phyloP scores from a whole-genome alignment of 2,888 invertebrate genomes.

The Heliconius ethilla region DNA sequence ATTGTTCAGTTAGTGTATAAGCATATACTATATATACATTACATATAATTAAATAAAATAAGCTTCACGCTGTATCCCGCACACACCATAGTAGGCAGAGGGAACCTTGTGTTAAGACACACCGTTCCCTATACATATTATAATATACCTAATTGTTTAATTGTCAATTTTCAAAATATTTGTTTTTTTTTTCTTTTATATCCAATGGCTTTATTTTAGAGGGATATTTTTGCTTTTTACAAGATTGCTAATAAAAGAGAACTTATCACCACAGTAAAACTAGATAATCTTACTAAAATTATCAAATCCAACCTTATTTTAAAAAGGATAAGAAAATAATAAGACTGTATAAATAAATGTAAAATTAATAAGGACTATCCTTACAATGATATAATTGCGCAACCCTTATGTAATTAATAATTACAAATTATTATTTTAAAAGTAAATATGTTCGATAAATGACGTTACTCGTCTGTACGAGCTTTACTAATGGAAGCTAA shows the following conservation, averaged over 20 bases:
- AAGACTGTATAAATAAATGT: not conserved
- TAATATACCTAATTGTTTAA: too few species aligned
- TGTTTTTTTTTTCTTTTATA: too few species aligned
- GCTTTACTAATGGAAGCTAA: constrained; percentile 39
- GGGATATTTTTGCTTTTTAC: not conserved
- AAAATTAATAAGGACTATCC: not conserved
- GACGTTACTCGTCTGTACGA: constrained; percentile 34
- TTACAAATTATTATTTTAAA: constrained; percentile 9
- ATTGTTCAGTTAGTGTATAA: too few species aligned
- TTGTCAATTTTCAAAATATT: too few species aligned
- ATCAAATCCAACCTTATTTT: not conserved
- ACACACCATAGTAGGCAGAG: too few species aligned
- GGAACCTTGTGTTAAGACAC: too few species aligned
- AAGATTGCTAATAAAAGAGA: not conserved
- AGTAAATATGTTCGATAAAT: constrained; percentile 36
- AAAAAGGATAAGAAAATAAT: too few species aligned
- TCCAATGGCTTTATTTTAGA: too few species aligned
- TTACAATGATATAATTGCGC: not conserved
- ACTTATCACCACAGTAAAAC: not conserved
- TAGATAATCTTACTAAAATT: not conserved
- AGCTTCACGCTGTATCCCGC: too few species aligned
- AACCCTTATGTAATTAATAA: not conserved
- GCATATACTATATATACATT: too few species aligned
- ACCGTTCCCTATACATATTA: too few species aligned
- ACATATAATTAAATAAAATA: too few species aligned